These are phyloP conservation scores for Philaenus spumarius DNA, from an alignment of 1,140 invertebrate genomes.

Conservation along the genomic window DNA sequence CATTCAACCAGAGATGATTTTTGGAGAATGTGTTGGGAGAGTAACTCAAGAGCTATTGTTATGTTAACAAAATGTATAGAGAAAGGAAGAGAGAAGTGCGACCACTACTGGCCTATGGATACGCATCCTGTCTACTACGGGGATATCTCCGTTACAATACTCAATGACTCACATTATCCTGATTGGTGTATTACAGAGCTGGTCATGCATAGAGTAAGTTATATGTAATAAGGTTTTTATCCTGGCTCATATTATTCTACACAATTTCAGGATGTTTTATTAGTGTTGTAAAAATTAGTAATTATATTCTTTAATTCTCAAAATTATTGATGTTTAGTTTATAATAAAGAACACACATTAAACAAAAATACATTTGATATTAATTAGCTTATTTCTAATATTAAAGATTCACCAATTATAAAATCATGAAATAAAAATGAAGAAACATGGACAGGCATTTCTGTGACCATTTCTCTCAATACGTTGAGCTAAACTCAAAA, in stretches of 20 bases:
- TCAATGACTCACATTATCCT: slow-evolving; percentile 88
- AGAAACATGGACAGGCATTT: too few relatives aligned
- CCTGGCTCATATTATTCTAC: too few relatives aligned
- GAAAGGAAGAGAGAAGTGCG: slow-evolving; percentile 87
- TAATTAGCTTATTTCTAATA: too few relatives aligned
- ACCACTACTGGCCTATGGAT: slow-evolving; percentile 96
- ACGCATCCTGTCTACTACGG: slow-evolving; percentile 94
- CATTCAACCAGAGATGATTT: slow-evolving; percentile 95
- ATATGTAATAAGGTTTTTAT: not conserved
- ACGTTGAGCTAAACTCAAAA: too few relatives aligned
- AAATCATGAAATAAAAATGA: too few relatives aligned
- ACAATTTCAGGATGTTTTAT: too few relatives aligned
- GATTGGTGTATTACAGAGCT: slow-evolving; percentile 96
- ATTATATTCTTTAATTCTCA: too few relatives aligned
- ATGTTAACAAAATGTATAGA: slow-evolving; percentile 96
- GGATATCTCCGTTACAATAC: slow-evolving; percentile 88
- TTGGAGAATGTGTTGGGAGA: slow-evolving; percentile 98
- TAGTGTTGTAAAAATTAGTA: too few relatives aligned
- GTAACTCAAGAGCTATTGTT: slow-evolving; percentile 90
- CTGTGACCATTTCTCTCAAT: too few relatives aligned
- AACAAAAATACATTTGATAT: not conserved
- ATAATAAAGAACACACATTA: not conserved
- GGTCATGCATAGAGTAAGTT: slow-evolving; percentile 74
- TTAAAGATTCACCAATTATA: too few relatives aligned
- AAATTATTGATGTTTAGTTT: too few relatives aligned